Conservation (phyloP, 1,140 invertebrate species). For the Pygmarrhopalites habei region DNA sequence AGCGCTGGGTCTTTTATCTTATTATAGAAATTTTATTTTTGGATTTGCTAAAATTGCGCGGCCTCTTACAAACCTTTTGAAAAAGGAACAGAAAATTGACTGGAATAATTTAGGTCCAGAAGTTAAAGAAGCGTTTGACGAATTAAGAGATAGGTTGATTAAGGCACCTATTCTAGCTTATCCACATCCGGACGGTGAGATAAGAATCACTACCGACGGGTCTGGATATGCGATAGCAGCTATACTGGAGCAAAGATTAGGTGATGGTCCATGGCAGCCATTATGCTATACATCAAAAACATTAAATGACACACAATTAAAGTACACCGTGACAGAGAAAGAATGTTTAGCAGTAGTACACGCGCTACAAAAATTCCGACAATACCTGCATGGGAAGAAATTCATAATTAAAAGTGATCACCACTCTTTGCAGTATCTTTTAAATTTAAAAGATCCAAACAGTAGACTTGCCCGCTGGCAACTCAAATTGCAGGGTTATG, state of each 20-base stretch:
- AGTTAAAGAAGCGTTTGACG: conserved; percentile 16
- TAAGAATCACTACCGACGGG: neutral
- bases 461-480: no score
- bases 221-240: neutral
- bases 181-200: neutral
- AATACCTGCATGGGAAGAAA: conserved; percentile 16
- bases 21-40: conserved; percentile 42
- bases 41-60: neutral
- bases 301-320: conserved; percentile 43
- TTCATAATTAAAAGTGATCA: conserved; percentile 17
- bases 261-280: conserved; percentile 38
- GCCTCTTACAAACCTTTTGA: neutral
- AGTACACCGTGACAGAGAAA: conserved; percentile 47
- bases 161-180: neutral
- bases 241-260: conserved; percentile 39
- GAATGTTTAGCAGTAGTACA: conserved; percentile 46
- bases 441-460: no score
- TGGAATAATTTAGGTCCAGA: neutral
- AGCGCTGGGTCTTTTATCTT: no score
- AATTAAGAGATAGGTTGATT: neutral
- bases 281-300: conserved; percentile 32
- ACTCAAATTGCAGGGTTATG: no score
- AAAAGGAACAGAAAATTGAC: neutral
- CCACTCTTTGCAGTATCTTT: no score
- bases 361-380: conserved; percentile 45